These are phyloP conservation scores for Corythaeola cristata DNA, from an alignment of 2,113 vertebrate species.

Conservation along the genomic window DNA sequence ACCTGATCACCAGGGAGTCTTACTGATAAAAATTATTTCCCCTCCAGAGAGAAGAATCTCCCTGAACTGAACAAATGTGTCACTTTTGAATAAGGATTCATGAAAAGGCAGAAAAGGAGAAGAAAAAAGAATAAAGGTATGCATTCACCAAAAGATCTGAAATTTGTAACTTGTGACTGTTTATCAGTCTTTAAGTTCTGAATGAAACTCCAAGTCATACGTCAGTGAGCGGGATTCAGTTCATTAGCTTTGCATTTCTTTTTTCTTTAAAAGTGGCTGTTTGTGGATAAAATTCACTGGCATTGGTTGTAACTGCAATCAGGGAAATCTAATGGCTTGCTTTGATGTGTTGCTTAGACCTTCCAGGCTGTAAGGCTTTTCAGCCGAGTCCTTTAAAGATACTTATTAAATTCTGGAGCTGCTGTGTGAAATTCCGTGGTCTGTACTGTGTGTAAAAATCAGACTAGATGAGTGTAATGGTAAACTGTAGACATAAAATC, in stretches of 20 bases:
- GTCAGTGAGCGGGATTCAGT: not conserved
- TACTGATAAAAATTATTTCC: conserved; percentile 82
- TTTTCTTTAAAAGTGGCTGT: conserved; percentile 17
- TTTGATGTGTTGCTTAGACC: conserved; percentile 1
- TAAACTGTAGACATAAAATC: not conserved
- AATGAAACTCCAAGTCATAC: conserved; percentile 57
- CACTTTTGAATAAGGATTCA: conserved; percentile 79
- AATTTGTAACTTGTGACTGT: conserved; percentile 65
- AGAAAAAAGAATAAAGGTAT: conserved; percentile 71
- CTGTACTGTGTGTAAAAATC: not conserved
- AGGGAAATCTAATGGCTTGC: not conserved
- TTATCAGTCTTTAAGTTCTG: conserved; percentile 61
- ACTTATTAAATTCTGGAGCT: not conserved
- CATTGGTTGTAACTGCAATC: not conserved
- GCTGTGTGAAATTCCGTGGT: not conserved
- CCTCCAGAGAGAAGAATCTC: conserved; percentile 79
- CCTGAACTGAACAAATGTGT: conserved; percentile 80
- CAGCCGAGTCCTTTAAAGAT: not conserved
- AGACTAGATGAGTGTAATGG: not conserved
- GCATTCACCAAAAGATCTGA: conserved; percentile 66
- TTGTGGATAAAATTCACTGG: not conserved
- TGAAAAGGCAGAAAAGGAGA: conserved; percentile 68
- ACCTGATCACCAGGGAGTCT: conserved; percentile 84
- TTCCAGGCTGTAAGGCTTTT: not conserved
- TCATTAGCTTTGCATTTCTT: conserved; percentile 11